Conservation (phyloP, 1,140 invertebrate species). For the Lepidurus packardi region DNA sequence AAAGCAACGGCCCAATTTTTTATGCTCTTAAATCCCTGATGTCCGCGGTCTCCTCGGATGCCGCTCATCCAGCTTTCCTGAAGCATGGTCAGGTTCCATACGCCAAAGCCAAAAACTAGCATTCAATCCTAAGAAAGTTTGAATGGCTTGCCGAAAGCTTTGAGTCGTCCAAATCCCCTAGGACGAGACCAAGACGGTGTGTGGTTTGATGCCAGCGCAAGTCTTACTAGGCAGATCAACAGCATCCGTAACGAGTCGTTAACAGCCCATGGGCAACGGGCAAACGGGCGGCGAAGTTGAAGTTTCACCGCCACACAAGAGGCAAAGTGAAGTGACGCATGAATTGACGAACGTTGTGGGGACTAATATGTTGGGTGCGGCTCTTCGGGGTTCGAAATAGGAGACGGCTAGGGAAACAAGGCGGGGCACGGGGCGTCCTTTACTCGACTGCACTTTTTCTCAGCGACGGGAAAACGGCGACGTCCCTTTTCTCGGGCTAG, state of each 20-base stretch:
- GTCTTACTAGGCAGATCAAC: not conserved
- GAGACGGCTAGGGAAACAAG: slow-evolving; percentile 4
- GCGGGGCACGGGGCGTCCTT: slow-evolving; percentile 19
- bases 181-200: not conserved
- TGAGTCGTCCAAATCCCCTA: not conserved
- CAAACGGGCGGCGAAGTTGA: not conserved
- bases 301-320: not conserved
- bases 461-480: not conserved
- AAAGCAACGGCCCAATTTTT: not conserved
- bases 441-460: not conserved
- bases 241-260: not conserved
- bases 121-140: not conserved
- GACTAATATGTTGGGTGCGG: slow-evolving; percentile 5
- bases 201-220: not conserved
- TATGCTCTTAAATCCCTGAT: not conserved
- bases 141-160: not conserved
- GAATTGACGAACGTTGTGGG: slow-evolving; percentile 3
- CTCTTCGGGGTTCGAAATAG: not conserved
- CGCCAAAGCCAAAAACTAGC: not conserved
- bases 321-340: slow-evolving; percentile 11
- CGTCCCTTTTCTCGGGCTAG: not conserved
- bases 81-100: not conserved
- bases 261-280: not conserved
- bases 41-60: not conserved
- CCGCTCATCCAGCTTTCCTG: not conserved